phyloP scores from a whole-genome alignment of 2,888 invertebrate genomes.

The Trachelus tabidus region DNA sequence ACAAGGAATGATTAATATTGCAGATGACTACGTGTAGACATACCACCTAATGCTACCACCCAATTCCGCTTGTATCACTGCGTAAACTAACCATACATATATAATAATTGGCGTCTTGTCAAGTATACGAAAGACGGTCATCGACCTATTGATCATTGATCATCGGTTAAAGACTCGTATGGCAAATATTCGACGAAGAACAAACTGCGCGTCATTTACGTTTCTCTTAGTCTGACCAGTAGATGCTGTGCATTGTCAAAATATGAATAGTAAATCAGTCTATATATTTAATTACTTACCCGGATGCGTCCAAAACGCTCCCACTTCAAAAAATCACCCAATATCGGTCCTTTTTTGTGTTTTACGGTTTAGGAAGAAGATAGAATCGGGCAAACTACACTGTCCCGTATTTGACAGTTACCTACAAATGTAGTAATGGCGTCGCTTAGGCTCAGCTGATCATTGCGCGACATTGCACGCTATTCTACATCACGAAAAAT shows the following conservation, averaged over 20 bases:
- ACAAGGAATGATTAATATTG: not conserved
- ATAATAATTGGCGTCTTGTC: not conserved
- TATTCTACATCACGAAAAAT: constrained; percentile 28
- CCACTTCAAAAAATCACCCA: constrained; percentile 54
- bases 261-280: not conserved
- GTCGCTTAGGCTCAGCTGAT: constrained; percentile 50
- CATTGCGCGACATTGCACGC: constrained; percentile 23
- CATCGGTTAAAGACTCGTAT: not conserved
- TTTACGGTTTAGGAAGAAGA: constrained; percentile 41
- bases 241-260: not conserved
- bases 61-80: not conserved
- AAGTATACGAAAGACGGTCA: not conserved
- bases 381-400: constrained; percentile 26
- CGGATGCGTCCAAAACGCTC: constrained; percentile 62
- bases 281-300: constrained; percentile 43
- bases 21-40: not conserved
- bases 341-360: constrained; percentile 46
- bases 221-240: not conserved
- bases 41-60: not conserved
- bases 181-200: not conserved
- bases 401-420: constrained; percentile 50
- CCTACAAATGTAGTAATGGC: constrained; percentile 52
- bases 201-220: not conserved
- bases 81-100: not conserved
- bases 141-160: not conserved